Conservation (phyloP, 2,797 vertebrate genomes). For the Sebastes wilsoni region DNA sequence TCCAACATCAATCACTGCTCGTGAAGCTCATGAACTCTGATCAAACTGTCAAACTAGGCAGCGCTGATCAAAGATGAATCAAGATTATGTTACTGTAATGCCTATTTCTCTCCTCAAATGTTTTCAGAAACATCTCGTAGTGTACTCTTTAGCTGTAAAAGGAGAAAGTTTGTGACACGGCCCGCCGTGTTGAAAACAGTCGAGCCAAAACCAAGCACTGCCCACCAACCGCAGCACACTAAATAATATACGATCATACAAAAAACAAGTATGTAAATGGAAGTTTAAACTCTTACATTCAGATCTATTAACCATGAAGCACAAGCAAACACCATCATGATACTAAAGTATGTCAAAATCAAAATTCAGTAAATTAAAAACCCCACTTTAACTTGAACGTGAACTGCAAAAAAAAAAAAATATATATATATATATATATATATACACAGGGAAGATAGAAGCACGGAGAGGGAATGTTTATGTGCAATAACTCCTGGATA, state of each 20-base stretch:
- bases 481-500: conserved; percentile 70
- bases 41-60: too few relatives aligned
- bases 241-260: too few relatives aligned
- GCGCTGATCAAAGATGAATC: too few relatives aligned
- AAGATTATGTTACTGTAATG: too few relatives aligned
- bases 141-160: too few relatives aligned
- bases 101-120: fast-evolving
- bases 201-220: too few relatives aligned
- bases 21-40: too few relatives aligned
- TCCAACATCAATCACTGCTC: too few relatives aligned
- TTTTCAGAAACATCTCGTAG: too few relatives aligned
- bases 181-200: too few relatives aligned
- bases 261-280: neutral
- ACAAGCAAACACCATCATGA: neutral
- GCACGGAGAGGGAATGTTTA: conserved; percentile 48
- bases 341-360: neutral
- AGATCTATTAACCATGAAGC: neutral
- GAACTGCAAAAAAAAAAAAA: neutral
- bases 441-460: neutral
- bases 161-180: too few relatives aligned
- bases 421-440: neutral
- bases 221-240: too few relatives aligned
- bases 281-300: neutral
- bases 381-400: neutral
- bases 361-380: neutral